phyloP scores from a whole-genome alignment of 2,888 invertebrate genomes.

The Drosophila eohydei region DNA sequence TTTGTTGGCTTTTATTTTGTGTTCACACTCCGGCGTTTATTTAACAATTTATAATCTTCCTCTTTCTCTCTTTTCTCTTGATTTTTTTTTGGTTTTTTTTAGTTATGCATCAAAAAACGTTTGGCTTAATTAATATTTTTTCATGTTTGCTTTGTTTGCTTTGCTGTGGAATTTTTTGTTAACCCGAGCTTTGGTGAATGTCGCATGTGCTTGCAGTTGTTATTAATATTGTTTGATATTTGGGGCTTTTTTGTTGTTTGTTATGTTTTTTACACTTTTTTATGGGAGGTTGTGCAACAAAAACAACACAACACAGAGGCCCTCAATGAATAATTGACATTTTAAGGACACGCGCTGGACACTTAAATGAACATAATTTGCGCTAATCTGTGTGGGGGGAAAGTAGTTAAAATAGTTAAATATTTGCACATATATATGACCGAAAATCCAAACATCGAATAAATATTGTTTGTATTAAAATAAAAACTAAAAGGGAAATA shows the following conservation, averaged over 20 bases:
- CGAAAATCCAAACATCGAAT: conserved; percentile 12
- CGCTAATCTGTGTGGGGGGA: conserved; percentile 71
- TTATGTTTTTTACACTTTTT: conserved; percentile 14
- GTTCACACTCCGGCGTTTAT: conserved; percentile 55
- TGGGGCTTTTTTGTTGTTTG: conserved; percentile 51
- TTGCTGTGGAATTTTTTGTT: conserved; percentile 48
- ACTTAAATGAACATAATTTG: conserved; percentile 77
- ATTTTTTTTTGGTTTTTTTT: conserved; percentile 17
- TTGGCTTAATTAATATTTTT: conserved; percentile 64
- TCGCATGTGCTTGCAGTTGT: conserved; percentile 83
- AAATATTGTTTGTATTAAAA: conserved; percentile 2
- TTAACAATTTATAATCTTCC: conserved; percentile 41
- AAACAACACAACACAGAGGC: conserved; percentile 74
- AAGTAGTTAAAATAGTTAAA: conserved; percentile 60
- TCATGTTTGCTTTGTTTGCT: conserved; percentile 51
- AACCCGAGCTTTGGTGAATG: conserved; percentile 84
- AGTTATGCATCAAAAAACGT: conserved; percentile 49
- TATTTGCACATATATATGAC: conserved; percentile 50
- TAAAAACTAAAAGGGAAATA: not conserved
- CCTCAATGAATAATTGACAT: conserved; percentile 75
- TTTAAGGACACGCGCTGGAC: conserved; percentile 76
- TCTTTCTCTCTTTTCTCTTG: conserved; percentile 29
- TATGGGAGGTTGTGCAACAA: conserved; percentile 57
- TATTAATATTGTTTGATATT: conserved; percentile 29
- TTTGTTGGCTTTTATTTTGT: conserved; percentile 80